Conservation (phyloP, 2,113 vertebrate species). For the Gila orcuttii region DNA sequence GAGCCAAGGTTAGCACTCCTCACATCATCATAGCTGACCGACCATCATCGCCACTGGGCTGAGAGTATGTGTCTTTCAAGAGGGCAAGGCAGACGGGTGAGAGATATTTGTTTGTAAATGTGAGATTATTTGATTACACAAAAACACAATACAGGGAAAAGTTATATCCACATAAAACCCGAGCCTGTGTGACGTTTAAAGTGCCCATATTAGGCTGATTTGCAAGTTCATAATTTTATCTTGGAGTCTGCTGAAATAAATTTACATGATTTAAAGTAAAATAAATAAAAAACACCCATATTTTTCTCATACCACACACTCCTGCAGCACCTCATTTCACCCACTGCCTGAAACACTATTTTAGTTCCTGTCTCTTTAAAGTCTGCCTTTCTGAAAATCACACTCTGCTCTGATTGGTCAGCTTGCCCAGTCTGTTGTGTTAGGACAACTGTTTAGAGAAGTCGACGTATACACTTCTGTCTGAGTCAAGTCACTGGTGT, state of each 20-base stretch:
- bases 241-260: neutral
- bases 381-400: too few species aligned
- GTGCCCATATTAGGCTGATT: neutral
- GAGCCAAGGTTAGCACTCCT: constrained; percentile 37
- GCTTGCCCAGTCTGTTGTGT: too few species aligned
- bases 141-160: neutral
- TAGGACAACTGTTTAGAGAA: too few species aligned
- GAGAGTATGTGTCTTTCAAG: neutral
- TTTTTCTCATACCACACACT: neutral
- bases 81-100: neutral
- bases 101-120: constrained; percentile 27
- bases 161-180: neutral
- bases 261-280: neutral
- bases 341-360: neutral
- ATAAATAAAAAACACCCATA: neutral
- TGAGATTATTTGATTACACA: neutral
- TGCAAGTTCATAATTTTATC: neutral
- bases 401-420: too few species aligned
- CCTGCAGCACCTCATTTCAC: too few species aligned
- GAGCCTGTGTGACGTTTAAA: neutral
- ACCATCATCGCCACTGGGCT: neutral
- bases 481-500: too few species aligned
- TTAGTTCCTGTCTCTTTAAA: neutral
- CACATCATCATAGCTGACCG: constrained; percentile 33
- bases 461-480: too few species aligned